Evolutionary conservation across 2,113 vertebrate species (phyloP), one percentile per base, ranked within the genome.

Genomic region (Paracanthobrama guichenoti): DNA sequence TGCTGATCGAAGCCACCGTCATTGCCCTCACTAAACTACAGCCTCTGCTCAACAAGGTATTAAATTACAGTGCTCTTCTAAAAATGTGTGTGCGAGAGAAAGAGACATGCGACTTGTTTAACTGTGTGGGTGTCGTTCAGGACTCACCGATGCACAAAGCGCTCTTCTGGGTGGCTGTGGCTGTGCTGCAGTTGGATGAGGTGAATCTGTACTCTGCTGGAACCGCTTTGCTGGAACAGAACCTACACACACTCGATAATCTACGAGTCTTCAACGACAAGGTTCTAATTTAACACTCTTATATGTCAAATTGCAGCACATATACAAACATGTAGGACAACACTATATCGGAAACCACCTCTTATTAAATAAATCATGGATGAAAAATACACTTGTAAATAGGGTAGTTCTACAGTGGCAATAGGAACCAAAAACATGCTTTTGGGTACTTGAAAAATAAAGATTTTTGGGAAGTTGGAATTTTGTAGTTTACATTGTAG

Each of bases 1-100:
- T 99, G 85, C 92, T 99, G 55, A 99, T 99, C 88, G 98, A 99
- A 92, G 97, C 97, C 84, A 99, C 98, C 0, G 97, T 99, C 82
- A 99, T 99, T 82, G 97, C 97, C 39, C 94, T 99, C 87, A 99
- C 97, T 74, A 98, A 99, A 89, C 94, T 99, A 88, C 98, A 99
- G 87, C 98, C 98, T 31, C 95, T 99, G n/a, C 96, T 99, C 79
- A 97, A 95, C 89, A 99, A 97, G 97, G 98, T 99, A 95, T 92
- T 9, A 53, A 26, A 28, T 64, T 20, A 64, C 39, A 20, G 42
- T 18, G 35, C 76, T 60, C 20, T 12, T 60, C 12, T n/a, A 16
- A 26, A 35, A 57, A 39, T 73, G 75, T 42, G n/a, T 42, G 22
- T 59, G 67, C 31, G 72, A 39, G 39, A 14, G 46, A 22, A 59